These are phyloP conservation scores for Misgurnus mizolepis DNA, from an alignment of 2,113 vertebrate genomes.

Conservation along the genomic window DNA sequence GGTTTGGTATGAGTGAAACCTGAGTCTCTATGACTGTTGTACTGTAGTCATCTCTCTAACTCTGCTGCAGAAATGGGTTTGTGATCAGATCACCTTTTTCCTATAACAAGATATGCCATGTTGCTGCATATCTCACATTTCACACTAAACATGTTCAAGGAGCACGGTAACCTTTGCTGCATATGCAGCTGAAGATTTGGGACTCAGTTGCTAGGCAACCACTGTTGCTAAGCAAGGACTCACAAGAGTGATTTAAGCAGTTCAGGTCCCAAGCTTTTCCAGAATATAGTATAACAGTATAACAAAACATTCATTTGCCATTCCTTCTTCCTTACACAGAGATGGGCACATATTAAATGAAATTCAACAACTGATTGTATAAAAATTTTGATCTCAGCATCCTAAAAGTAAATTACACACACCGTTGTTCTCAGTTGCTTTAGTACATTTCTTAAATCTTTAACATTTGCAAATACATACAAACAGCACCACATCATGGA, in stretches of 20 bases:
- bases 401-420: too few species aligned
- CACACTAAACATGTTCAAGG: conserved; percentile 18
- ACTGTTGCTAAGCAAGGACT: conserved; percentile 71
- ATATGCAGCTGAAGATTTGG: conserved; percentile 57
- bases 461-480: too few species aligned
- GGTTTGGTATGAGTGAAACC: too few species aligned
- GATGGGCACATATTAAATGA: too few species aligned
- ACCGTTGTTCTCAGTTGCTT: too few species aligned
- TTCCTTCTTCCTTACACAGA: background rate
- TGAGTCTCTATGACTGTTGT: too few species aligned
- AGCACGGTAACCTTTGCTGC: conserved; percentile 46
- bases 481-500: too few species aligned
- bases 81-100: background rate
- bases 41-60: background rate
- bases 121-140: background rate
- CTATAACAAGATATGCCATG: background rate
- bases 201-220: conserved; percentile 76
- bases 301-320: background rate
- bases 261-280: conserved; percentile 10
- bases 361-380: too few species aligned
- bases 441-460: too few species aligned
- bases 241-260: conserved; percentile 13
- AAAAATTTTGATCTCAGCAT: too few species aligned
- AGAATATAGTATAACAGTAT: background rate
- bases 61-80: background rate